A percentile compares a stretch with the other conserved stretches of the same genome.
phyloP scores from a whole-genome alignment of 2,113 vertebrate species.

The Corvus moneduloides region DNA sequence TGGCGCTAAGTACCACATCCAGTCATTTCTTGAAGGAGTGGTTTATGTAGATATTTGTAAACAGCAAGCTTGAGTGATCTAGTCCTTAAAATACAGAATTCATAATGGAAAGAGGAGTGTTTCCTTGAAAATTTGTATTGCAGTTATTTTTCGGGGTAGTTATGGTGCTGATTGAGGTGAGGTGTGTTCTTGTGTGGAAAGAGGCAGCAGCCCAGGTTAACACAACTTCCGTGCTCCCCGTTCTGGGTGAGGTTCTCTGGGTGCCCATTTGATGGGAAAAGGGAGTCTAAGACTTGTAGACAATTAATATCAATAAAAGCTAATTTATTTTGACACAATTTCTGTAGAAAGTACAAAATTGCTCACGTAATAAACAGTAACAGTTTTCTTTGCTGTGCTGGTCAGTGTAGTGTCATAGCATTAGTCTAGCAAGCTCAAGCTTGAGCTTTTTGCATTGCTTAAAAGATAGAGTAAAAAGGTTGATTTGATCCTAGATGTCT shows the following conservation, averaged over 20 bases:
- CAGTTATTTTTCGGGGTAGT: rapidly evolving
- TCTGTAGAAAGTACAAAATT: background rate
- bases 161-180: rapidly evolving
- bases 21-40: rapidly evolving
- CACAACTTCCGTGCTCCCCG: background rate
- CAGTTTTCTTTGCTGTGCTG: background rate
- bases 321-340: background rate
- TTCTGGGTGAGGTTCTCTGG: background rate
- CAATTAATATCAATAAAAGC: background rate
- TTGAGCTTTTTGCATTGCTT: background rate
- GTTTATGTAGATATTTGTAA: background rate
- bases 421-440: background rate
- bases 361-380: background rate
- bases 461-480: background rate
- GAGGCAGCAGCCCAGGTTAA: background rate
- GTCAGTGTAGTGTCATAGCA: background rate
- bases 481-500: background rate
- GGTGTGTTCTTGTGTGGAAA: background rate
- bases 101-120: rapidly evolving
- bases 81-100: background rate
- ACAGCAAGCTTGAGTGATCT: background rate
- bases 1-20: background rate
- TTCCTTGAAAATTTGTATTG: background rate
- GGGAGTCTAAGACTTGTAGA: background rate
- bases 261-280: background rate